Conservation (phyloP, 1,140 invertebrate genomes). For the Cephus cinctus region DNA sequence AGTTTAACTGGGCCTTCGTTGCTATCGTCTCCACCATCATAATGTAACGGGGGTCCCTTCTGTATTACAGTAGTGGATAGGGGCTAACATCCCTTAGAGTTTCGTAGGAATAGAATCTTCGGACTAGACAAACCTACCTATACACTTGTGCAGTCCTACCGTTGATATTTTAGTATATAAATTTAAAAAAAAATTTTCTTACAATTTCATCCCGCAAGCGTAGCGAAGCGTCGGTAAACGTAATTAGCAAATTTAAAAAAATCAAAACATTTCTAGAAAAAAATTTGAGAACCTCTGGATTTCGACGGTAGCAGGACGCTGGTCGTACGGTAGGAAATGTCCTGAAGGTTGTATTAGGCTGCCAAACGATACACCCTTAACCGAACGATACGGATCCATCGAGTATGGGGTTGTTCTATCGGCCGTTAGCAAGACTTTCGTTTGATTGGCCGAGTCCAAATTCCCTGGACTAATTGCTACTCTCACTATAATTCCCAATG, state of each 20-base stretch:
- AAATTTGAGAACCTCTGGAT: constrained; percentile 33
- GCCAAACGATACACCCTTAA: constrained; percentile 26
- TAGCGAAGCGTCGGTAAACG: no score
- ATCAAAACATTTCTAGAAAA: constrained; percentile 19
- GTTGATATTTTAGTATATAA: no score
- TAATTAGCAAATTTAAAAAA: no score
- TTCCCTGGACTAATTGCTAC: constrained; percentile 23
- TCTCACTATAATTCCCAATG: no score
- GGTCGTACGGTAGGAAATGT: constrained; percentile 17
- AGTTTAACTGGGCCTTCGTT: constrained; percentile 54
- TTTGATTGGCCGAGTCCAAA: constrained; percentile 28
- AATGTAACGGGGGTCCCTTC: constrained; percentile 37
- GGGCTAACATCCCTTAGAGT: constrained; percentile 28
- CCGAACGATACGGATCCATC: constrained; percentile 29
- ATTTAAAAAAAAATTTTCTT: no score
- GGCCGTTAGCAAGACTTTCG: constrained; percentile 27
- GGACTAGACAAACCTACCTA: no score
- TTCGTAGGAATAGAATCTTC: no score
- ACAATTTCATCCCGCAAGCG: no score
- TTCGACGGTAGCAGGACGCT: constrained; percentile 15
- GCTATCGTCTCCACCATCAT: constrained; percentile 41
- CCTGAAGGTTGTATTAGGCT: constrained; percentile 35
- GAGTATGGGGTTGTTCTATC: constrained; percentile 26
- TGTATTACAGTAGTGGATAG: constrained; percentile 36
- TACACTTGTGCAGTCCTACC: no score